Percentiles rank a stretch among this genome's conserved stretches.
These are phyloP conservation scores for Apodemus agrarius DNA, from an alignment of 2,797 vertebrate genomes.

Conservation along the genomic window DNA sequence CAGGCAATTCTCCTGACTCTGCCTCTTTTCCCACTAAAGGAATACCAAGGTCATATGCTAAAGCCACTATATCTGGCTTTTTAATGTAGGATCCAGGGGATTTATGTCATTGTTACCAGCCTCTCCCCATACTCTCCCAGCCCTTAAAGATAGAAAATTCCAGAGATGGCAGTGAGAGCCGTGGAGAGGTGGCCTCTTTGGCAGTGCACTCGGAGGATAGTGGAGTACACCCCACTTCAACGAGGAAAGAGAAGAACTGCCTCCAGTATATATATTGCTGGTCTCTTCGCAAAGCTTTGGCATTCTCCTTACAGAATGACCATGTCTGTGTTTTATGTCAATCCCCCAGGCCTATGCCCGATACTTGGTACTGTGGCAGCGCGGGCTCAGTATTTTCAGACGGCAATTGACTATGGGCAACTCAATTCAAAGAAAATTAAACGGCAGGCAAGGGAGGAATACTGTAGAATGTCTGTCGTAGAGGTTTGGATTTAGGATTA, in stretches of 20 bases:
- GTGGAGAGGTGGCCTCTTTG: neutral
- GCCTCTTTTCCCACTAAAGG: neutral
- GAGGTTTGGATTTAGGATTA: neutral
- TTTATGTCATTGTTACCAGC: neutral
- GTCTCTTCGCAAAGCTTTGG: too few species aligned
- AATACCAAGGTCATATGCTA: neutral
- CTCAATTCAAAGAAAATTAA: neutral
- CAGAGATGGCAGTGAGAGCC: neutral
- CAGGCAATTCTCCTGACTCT: neutral
- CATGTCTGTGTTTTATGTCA: too few species aligned
- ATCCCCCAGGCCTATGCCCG: too few species aligned
- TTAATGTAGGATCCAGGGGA: neutral
- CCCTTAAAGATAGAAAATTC: neutral
- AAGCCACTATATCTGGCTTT: neutral
- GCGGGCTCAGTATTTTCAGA: neutral
- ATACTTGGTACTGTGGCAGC: too few species aligned
- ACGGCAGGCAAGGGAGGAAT: accelerated
- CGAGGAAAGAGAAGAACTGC: neutral
- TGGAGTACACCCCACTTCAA: neutral
- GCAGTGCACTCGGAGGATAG: neutral
- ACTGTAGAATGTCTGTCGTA: neutral
- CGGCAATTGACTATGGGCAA: neutral
- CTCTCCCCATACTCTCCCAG: neutral
- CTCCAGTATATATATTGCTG: too few species aligned
- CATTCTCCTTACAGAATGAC: too few species aligned